phyloP scores from a whole-genome alignment of 2,888 invertebrate genomes.

The Papilio gigon region DNA sequence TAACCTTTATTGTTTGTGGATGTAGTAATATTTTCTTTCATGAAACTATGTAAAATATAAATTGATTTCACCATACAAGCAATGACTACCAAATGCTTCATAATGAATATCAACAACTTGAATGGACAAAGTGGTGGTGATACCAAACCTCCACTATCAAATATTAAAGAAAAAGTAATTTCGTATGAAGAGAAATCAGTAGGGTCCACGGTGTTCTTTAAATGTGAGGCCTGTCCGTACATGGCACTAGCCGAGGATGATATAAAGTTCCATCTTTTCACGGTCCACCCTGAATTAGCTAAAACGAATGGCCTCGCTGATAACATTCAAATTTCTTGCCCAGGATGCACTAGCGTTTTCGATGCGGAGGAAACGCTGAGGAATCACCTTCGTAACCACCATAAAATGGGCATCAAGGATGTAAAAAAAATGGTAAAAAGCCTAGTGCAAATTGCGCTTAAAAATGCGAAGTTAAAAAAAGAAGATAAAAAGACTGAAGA shows the following conservation, averaged over 20 bases:
- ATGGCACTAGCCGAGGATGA: conserved; percentile 80
- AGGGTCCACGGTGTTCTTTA: conserved; percentile 78
- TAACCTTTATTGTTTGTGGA: conserved; percentile 15
- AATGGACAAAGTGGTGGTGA: conserved; percentile 51
- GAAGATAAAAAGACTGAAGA: conserved; percentile 55
- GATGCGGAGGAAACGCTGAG: conserved; percentile 84
- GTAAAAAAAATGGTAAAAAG: conserved; percentile 82
- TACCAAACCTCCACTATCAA: conserved; percentile 53
- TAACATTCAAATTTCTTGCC: conserved; percentile 83
- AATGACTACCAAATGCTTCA: conserved; percentile 60
- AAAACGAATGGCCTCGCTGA: conserved; percentile 80
- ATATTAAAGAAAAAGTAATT: conserved; percentile 69
- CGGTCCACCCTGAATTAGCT: conserved; percentile 74
- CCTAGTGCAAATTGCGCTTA: conserved; percentile 75
- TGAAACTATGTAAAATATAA: conserved; percentile 29
- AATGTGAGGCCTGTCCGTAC: conserved; percentile 81
- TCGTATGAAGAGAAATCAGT: conserved; percentile 78
- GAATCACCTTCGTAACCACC: conserved; percentile 86
- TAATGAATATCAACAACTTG: conserved; percentile 57
- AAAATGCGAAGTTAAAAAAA: conserved; percentile 74
- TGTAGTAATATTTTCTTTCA: background rate
- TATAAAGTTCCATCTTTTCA: conserved; percentile 79
- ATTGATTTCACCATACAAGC: conserved; percentile 15
- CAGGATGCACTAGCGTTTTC: conserved; percentile 86
- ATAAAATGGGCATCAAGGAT: conserved; percentile 85